Base-by-base conservation (phyloP, 2,113 vertebrate species). In the Takifugu bimaculatus region DNA sequence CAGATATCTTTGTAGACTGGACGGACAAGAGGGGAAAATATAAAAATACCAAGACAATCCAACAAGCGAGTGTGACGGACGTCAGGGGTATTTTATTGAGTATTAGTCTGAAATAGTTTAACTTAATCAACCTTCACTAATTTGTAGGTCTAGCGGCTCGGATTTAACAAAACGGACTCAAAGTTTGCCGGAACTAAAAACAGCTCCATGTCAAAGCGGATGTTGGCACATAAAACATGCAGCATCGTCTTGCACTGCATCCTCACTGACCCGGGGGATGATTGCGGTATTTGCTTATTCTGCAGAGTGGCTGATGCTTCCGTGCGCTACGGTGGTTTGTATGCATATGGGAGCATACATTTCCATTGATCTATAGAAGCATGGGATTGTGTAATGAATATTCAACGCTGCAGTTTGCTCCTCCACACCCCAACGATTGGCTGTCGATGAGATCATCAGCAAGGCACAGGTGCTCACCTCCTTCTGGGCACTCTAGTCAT, bases 311-410 rank as follows among this genome's bases (percentile, higher is more conserved):
- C 58, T 80, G 75, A 78, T 88, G 82, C 62, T 49, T 77, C 4
- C 4, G n/a, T 13, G 35, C 52, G 11, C 47, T 55, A 0, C 32
- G 20, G 29, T 63, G 62, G 63, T 77, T 70, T 53, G 68, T 68
- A 72, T 77, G 77, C 78, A 80, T 75, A 78, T 70, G 63, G 60
- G 80, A 79, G 73, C 63, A 32, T 65, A 44, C 68, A 45, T 59
- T 55, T 1, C 66, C 71, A 83, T 70, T 82, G 82, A 85, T 83
- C 62, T 79, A 68, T 66, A 11, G 77, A 73, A 68, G 65, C 66
- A 57, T 49, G 61, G 63, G 62, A 75, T 72, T 63, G 54, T 51
- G 68, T 39, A 10, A 84, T 79, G 80, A 80, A 82, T 81, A 81
- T 73, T 68, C 65, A 80, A 61, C 45, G 4, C 48, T 42, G 50